These are phyloP conservation scores for Penelope pileata DNA, from an alignment of 2,113 vertebrate species.

Conservation along the genomic window DNA sequence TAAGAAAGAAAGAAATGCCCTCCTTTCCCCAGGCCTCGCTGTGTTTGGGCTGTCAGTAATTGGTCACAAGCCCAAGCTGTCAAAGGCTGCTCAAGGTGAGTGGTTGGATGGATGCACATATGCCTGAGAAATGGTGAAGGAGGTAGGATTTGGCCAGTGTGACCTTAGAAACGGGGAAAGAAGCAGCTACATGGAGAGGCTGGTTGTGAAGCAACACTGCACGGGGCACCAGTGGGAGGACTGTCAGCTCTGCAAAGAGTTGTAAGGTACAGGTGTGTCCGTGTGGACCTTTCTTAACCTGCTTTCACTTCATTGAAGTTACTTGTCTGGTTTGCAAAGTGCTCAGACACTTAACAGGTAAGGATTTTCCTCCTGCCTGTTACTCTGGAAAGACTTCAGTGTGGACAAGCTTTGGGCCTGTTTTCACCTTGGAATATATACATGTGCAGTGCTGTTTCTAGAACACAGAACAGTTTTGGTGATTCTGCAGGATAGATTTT, in stretches of 20 bases:
- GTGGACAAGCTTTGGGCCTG: background rate
- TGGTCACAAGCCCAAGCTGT: background rate
- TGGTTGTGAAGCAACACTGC: background rate
- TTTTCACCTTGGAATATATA: slow-evolving; percentile 13
- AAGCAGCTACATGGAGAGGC: background rate
- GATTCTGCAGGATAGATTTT: background rate
- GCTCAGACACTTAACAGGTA: background rate
- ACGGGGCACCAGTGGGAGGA: fast-evolving
- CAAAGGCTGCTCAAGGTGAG: background rate
- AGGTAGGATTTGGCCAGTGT: background rate
- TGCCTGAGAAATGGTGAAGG: background rate
- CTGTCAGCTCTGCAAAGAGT: background rate
- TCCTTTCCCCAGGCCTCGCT: background rate
- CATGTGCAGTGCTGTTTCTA: background rate
- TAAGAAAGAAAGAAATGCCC: background rate
- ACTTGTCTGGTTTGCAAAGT: background rate
- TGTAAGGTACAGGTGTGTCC: background rate
- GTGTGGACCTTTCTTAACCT: background rate
- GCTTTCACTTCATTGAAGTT: background rate
- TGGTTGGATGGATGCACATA: background rate
- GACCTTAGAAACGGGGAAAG: background rate
- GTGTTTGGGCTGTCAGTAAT: background rate
- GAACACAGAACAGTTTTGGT: background rate
- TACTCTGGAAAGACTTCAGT: background rate
- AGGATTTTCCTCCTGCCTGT: background rate